Percentiles rank a stretch among this genome's conserved stretches.
Conservation (phyloP, 1,140 invertebrate species). For the Plutomurus gul region DNA sequence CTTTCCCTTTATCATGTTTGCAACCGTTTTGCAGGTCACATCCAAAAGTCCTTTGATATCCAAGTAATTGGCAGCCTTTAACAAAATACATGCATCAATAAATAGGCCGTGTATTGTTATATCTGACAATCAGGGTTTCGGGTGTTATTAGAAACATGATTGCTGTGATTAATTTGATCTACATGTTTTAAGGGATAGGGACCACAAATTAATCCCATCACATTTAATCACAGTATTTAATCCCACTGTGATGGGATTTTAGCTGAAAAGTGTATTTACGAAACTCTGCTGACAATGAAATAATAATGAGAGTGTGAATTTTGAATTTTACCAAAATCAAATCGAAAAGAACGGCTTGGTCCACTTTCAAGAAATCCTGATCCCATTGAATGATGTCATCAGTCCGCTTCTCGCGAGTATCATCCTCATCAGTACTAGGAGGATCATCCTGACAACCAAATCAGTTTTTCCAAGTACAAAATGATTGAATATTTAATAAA, state of each 20-base stretch:
- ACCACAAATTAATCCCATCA: too few species aligned
- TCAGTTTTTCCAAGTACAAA: background rate
- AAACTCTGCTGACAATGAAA: background rate
- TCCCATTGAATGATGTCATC: constrained; percentile 99
- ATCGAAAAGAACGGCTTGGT: constrained; percentile 96
- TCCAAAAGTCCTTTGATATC: constrained; percentile 97
- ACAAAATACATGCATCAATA: background rate
- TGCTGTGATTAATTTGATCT: too few species aligned
- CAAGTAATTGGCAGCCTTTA: constrained; percentile 97
- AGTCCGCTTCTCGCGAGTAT: constrained; percentile 96
- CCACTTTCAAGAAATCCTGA: constrained; percentile 95
- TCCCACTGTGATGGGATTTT: too few species aligned
- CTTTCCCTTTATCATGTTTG: constrained; percentile 98
- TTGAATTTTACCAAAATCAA: constrained; percentile 69
- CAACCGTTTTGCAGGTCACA: constrained; percentile 98
- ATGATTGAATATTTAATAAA: too few species aligned
- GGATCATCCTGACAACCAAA: constrained; percentile 76
- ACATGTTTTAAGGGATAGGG: too few species aligned
- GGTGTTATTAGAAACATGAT: background rate
- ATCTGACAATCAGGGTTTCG: background rate
- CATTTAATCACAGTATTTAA: too few species aligned
- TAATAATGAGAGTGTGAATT: background rate
- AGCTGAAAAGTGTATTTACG: background rate
- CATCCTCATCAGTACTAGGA: constrained; percentile 92
- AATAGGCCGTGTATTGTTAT: background rate